Base-by-base conservation (phyloP, 1,140 invertebrate genomes). In the Halictus rubicundus region DNA sequence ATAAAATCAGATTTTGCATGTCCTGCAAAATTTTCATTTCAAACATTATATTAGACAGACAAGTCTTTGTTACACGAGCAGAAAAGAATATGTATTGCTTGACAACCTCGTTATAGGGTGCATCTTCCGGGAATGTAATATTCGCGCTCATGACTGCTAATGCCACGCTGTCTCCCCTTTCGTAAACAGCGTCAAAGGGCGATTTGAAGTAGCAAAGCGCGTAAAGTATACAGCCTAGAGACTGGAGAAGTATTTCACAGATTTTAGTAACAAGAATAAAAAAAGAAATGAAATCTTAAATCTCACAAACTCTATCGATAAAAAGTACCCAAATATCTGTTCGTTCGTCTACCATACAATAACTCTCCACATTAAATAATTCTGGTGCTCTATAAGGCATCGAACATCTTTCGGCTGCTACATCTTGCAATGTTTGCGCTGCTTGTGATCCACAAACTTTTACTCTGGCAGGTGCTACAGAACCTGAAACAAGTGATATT, bases 321-420 rank as follows among this genome's bases (percentile, higher is more conserved):
- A 4, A 37, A 7, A 37, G 91, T 93, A 98, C 97, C 97, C 97
- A 98, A 87, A 98, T 96, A 93, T 98, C 97, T 52, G 96, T 97
- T 81, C 96, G 92, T 92, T 98, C 97, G 92, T 97, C 97, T 81
- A 98, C 95, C 87, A 95, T 95, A 88, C 95, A 95, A 87, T 96
- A 96, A 77, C 95, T 96, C 92, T 97, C 96, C 54, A 98, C 96
- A 87, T 96, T 96, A 88, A 98, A 98, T 42, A 98, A 92, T 93
- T 98, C 97, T 23, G 97, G 97, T 25, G 97, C 96, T 88, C 96
- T 93, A 88, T 97, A 98, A 16, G 97, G 95, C 95, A 98, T 98
- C 27, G 96, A 97, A 91, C 96, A 97, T 82, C 96, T 94, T 93
- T 98, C 97, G 72, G 96, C 96, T 10, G 97, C 97, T 66, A 95